Evolutionary conservation across 2,888 invertebrate species (phyloP).

Genomic region (Hyposoter didymator): DNA sequence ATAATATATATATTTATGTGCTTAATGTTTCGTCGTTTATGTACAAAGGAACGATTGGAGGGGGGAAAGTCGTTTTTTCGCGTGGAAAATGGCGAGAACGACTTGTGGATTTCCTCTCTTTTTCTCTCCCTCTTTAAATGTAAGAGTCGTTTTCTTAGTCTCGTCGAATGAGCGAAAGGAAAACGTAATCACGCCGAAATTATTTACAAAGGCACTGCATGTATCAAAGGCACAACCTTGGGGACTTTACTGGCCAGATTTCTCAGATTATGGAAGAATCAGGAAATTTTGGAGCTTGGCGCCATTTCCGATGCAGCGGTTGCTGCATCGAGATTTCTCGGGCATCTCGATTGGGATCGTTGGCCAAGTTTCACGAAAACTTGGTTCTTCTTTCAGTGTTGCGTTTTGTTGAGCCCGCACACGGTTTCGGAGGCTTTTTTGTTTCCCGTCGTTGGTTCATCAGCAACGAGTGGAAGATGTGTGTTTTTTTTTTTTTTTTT

Average conservation of each 20-base stretch:
- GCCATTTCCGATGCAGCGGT: background rate
- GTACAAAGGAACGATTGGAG: constrained; percentile 68
- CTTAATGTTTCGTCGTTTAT: constrained; percentile 65
- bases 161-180: constrained; percentile 30
- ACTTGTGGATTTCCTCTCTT: constrained; percentile 33
- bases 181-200: constrained; percentile 45
- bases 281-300: constrained; percentile 4
- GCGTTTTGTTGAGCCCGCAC: background rate
- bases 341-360: background rate
- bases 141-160: constrained; percentile 41
- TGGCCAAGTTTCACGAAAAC: background rate
- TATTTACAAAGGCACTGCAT: constrained; percentile 81
- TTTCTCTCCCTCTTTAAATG: constrained; percentile 21
- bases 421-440: background rate
- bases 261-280: constrained; percentile 40
- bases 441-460: background rate
- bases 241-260: constrained; percentile 78
- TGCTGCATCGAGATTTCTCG: background rate
- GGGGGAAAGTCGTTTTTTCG: constrained; percentile 26
- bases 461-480: background rate
- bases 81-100: constrained; percentile 42
- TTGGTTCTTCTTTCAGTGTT: background rate
- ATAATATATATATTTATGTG: constrained; percentile 66
- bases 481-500: constrained; percentile 11
- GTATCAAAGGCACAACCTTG: constrained; percentile 79